Evolutionary conservation across 53 echinoderm and acorn worm genomes (phyloP).

Genomic region (Echinometra lucunter): DNA sequence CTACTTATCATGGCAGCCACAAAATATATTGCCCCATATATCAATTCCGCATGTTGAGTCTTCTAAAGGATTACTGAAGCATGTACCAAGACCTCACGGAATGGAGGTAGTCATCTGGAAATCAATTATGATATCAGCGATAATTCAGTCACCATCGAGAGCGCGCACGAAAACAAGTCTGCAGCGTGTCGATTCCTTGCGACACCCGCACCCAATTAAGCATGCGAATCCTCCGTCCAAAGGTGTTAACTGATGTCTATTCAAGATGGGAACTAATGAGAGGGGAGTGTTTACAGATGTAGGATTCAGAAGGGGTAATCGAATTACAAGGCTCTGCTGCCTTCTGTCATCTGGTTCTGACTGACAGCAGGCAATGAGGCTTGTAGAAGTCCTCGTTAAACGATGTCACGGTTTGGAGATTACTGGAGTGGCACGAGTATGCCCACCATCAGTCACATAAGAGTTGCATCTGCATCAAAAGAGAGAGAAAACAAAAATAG

Average conservation of each 20-base stretch:
- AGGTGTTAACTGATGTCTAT: not conserved
- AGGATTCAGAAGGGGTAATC: not conserved
- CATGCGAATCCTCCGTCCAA: not conserved
- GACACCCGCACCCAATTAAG: conserved; percentile 8
- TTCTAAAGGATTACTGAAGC: not conserved
- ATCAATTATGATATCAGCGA: conserved; percentile 41
- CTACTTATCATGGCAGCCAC: not conserved
- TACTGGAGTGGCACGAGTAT: not conserved
- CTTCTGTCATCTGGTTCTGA: not conserved
- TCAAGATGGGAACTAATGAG: not conserved
- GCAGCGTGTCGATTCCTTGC: not conserved
- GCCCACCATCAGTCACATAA: not conserved
- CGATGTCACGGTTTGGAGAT: not conserved
- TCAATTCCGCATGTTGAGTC: not conserved
- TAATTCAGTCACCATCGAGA: conserved; percentile 38
- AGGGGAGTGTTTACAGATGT: conserved; percentile 23
- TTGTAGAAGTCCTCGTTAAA: not conserved
- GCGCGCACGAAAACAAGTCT: not conserved
- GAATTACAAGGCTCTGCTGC: not conserved
- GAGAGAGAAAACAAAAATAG: not conserved
- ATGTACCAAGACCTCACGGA: not conserved
- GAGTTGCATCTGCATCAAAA: conserved; percentile 10
- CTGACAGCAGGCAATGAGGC: not conserved
- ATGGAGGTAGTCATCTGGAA: not conserved
- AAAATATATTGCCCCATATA: conserved; percentile 29